These are phyloP conservation scores for Eulemur rufifrons DNA, from an alignment of 2,113 vertebrate genomes.

Conservation along the genomic window DNA sequence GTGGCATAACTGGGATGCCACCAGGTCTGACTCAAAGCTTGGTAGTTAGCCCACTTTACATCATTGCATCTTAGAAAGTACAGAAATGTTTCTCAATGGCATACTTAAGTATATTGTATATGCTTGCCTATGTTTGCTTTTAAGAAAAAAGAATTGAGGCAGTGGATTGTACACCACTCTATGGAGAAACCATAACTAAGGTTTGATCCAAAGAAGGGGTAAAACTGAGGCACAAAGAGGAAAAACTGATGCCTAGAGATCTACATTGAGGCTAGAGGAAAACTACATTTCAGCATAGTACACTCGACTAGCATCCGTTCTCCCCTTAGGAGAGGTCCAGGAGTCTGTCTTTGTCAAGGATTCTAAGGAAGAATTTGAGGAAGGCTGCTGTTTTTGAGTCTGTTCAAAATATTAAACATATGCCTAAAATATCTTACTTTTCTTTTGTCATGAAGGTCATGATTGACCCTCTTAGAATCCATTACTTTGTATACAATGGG, in stretches of 20 bases:
- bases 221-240: neutral
- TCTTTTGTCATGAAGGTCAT: neutral
- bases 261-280: neutral
- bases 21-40: neutral
- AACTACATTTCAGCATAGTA: neutral
- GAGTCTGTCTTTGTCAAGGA: neutral
- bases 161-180: neutral
- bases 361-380: neutral
- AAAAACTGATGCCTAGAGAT: neutral
- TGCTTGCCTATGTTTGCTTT: neutral
- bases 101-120: neutral
- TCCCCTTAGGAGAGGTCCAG: neutral
- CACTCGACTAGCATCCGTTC: neutral
- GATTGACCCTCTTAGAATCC: neutral
- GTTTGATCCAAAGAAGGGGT: neutral
- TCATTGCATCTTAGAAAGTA: neutral
- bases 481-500: neutral
- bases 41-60: neutral
- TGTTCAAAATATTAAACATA: neutral
- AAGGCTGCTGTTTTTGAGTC: neutral
- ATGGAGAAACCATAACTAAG: neutral
- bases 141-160: neutral
- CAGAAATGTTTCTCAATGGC: neutral
- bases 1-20: neutral
- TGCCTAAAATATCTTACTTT: neutral